These are phyloP conservation scores for Magallana nippona DNA, from an alignment of 2,888 invertebrate genomes.

Conservation along the genomic window DNA sequence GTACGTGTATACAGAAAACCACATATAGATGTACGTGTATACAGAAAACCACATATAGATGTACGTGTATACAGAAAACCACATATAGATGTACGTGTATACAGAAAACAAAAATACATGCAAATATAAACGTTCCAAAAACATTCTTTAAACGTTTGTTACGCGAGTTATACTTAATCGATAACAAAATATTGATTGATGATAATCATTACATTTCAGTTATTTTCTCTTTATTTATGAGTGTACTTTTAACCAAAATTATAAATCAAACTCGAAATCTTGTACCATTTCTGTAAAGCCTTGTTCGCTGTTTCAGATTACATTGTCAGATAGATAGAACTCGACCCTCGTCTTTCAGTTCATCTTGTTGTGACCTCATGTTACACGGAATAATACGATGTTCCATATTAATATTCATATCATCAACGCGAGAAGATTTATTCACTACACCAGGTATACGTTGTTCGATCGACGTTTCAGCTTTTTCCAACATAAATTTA, in stretches of 20 bases:
- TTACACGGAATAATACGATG: not conserved
- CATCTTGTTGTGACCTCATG: slow-evolving; percentile 6
- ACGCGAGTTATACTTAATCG: too few relatives aligned
- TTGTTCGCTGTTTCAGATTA: not conserved
- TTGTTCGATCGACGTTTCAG: slow-evolving; percentile 8
- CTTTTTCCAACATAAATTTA: slow-evolving; percentile 6
- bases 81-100: too few relatives aligned
- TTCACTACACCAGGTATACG: not conserved
- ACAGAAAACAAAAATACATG: too few relatives aligned
- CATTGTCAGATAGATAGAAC: slow-evolving; percentile 6
- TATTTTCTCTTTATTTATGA: not conserved
- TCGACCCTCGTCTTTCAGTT: not conserved
- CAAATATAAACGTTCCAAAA: not conserved
- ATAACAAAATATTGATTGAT: slow-evolving; percentile 6
- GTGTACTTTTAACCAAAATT: not conserved
- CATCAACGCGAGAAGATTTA: not conserved
- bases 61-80: too few relatives aligned
- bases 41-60: too few relatives aligned
- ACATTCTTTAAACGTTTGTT: too few relatives aligned
- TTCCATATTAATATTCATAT: slow-evolving; percentile 16
- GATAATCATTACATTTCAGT: not conserved
- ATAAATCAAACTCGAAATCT: not conserved
- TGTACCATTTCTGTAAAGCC: not conserved
- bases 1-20: too few relatives aligned
- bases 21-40: too few relatives aligned